Evolutionary conservation across 1,140 invertebrate species (phyloP), one percentile per base, ranked within the genome.

Genomic region (Leucophenga varia): DNA sequence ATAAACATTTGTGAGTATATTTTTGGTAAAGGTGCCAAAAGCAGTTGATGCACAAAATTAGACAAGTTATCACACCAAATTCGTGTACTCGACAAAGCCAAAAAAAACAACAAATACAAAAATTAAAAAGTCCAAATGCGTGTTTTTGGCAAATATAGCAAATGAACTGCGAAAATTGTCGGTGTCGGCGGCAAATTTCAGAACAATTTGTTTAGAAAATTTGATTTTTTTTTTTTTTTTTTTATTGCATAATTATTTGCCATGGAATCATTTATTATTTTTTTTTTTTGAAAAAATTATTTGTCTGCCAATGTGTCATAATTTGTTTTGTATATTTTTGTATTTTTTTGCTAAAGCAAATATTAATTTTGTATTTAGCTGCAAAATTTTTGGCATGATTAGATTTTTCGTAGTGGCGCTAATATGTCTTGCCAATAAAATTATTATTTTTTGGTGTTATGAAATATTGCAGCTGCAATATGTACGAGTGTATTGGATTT

Each of bases 1-100:
- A 61, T 63, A 42, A 48, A 13, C 59, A 25, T 25, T 25, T 54
- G 59, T 67, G 39, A 48, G 21, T 34, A 44, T 13, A 18, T 31
- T 32, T 44, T 25, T 55, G 57, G 64, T 59, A 65, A 67, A 63
- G 57, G 59, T 54, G 63, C 57, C 63, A 63, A 63, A 65, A 59
- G 63, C 63, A 65, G 63, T 63, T 65, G 63, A 63, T 64, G 67
- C n/a, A n/a, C n/a, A 65, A 65, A 65, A 67, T 34, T 65, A 65
- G 63, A 65, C 63, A 65, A 52, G 65, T 50, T 52, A 65, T 39
- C 58, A 55, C 48, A 35, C 49, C 52, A 56, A 61, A 45, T 52
- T 20, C 41, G 49, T 28, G 13, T 34, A 34, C 13, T 34, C 13
- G 31, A 8, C 13, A 8, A n/a, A n/a, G 31, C 9, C 22, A 25